A percentile compares a stretch with the other conserved stretches of the same genome.
Evolutionary conservation across 2,797 vertebrate species (phyloP).

Genomic region (Dryobates pubescens): DNA sequence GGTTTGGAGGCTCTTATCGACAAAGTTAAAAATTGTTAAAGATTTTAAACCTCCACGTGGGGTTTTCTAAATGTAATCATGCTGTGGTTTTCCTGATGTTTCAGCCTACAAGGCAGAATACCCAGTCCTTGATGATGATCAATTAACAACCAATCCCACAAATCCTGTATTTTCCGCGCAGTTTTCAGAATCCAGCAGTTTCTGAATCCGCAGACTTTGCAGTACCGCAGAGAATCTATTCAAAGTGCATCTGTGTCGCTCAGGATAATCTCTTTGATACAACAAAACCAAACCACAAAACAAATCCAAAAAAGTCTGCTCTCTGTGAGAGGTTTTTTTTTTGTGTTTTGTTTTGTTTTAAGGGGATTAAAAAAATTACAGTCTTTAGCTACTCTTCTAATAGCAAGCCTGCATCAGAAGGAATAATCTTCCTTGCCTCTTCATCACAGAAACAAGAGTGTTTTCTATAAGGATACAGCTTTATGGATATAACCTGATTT

Average conservation of each 20-base stretch:
- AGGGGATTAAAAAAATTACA: conserved; percentile 49
- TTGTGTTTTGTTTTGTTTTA: not conserved
- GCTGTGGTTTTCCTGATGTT: not conserved
- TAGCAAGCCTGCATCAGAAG: conserved; percentile 12
- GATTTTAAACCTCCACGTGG: not conserved
- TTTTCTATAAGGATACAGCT: not conserved
- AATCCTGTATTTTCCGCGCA: not conserved
- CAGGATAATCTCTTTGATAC: conserved; percentile 33
- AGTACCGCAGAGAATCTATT: not conserved
- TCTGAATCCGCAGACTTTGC: not conserved
- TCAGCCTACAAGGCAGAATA: not conserved
- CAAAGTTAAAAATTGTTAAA: not conserved
- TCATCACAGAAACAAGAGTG: not conserved
- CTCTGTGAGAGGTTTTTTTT: not conserved
- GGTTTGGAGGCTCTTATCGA: not conserved
- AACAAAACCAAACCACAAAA: conserved; percentile 7
- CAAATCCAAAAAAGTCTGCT: not conserved
- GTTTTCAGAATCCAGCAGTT: not conserved
- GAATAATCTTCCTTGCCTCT: conserved; percentile 22
- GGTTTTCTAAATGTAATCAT: not conserved
- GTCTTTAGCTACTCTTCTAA: conserved; percentile 25
- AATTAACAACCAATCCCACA: not conserved
- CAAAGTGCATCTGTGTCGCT: not conserved
- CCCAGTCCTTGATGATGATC: not conserved
- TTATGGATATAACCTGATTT: conserved; percentile 29